These are phyloP conservation scores for Hippoglossus stenolepis DNA, from an alignment of 2,113 vertebrate genomes.

Conservation along the genomic window DNA sequence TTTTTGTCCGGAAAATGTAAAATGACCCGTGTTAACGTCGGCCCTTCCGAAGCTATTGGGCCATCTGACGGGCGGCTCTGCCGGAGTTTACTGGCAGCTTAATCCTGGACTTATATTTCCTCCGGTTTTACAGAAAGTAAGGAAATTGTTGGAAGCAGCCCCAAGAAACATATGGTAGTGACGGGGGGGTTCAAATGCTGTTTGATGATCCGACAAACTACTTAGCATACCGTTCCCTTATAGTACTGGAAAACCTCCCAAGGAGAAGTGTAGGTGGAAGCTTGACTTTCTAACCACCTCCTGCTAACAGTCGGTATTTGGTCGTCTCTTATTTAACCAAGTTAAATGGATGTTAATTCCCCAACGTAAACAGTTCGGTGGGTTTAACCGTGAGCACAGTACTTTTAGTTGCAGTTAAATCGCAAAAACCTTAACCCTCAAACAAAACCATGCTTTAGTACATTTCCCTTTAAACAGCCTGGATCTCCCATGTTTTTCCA, in stretches of 20 bases:
- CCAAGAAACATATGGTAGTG: neutral
- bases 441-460: neutral
- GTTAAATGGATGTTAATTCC: neutral
- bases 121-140: neutral
- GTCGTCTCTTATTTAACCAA: neutral
- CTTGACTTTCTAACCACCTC: neutral
- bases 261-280: constrained; percentile 12
- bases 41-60: neutral
- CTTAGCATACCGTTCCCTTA: constrained; percentile 11
- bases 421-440: neutral
- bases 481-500: neutral
- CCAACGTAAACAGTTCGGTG: neutral
- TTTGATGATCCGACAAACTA: constrained; percentile 9
- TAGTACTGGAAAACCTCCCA: neutral
- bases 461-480: neutral
- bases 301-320: neutral
- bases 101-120: neutral
- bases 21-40: neutral
- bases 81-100: neutral
- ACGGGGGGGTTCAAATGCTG: neutral
- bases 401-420: neutral
- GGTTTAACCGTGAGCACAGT: neutral
- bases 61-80: neutral
- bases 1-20: neutral
- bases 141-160: neutral